Percentiles rank a stretch among this genome's conserved stretches.
These are phyloP conservation scores for Oegoconia quadripuncta DNA, from an alignment of 2,888 invertebrate species.

Conservation along the genomic window DNA sequence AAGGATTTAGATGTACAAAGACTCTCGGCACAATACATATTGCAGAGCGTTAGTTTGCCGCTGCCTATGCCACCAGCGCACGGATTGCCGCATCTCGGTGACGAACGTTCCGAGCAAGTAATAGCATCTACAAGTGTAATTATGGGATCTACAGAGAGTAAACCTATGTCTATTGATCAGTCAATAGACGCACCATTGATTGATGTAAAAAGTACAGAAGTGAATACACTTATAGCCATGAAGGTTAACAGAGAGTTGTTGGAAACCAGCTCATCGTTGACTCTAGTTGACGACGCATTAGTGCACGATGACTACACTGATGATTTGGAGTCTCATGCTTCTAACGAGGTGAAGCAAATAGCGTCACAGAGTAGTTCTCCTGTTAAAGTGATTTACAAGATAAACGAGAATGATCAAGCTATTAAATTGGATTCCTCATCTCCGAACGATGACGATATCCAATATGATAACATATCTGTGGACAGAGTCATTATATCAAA, in stretches of 20 bases:
- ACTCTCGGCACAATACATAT: too few species aligned
- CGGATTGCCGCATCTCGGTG: too few species aligned
- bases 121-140: not conserved
- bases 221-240: slow-evolving; percentile 60
- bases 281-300: slow-evolving; percentile 40
- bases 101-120: not conserved
- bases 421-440: not conserved
- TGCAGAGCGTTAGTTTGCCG: too few species aligned
- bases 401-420: slow-evolving; percentile 18
- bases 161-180: slow-evolving; percentile 31
- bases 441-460: slow-evolving; percentile 11
- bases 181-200: slow-evolving; percentile 25
- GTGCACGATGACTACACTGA: not conserved
- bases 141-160: slow-evolving; percentile 24
- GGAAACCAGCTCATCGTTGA: slow-evolving; percentile 49
- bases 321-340: not conserved
- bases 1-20: too few species aligned
- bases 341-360: not conserved
- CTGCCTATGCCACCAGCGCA: too few species aligned
- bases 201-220: slow-evolving; percentile 38
- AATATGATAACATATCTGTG: slow-evolving; percentile 30
- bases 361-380: not conserved
- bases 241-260: slow-evolving; percentile 50
- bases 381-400: slow-evolving; percentile 26
- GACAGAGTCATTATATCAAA: slow-evolving; percentile 20